Percentiles rank a stretch among this genome's conserved stretches.
These are phyloP conservation scores for Oncorhynchus masou DNA, from an alignment of 2,113 vertebrate species.

Conservation along the genomic window DNA sequence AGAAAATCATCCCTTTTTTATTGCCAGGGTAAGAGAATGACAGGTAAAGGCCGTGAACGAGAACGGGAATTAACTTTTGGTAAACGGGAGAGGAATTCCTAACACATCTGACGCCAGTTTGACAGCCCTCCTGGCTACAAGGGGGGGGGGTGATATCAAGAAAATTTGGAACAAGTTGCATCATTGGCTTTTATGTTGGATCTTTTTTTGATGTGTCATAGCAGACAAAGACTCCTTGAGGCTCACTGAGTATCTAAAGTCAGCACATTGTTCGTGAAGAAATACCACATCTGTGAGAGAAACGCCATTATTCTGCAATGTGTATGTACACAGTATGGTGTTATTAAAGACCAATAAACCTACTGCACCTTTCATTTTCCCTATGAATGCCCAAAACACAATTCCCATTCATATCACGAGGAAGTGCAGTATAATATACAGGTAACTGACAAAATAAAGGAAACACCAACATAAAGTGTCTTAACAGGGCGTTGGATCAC, in stretches of 20 bases:
- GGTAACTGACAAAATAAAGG: no score
- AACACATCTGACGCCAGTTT: slow-evolving; percentile 63
- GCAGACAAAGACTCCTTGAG: neutral
- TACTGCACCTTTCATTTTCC: no score
- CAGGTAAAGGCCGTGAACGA: slow-evolving; percentile 51
- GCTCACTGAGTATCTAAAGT: neutral
- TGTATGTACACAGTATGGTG: no score
- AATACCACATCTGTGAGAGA: no score
- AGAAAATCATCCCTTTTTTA: slow-evolving; percentile 12
- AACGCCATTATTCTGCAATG: no score
- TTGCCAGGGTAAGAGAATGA: slow-evolving; percentile 45
- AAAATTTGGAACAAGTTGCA: slow-evolving; percentile 48
- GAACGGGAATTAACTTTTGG: slow-evolving; percentile 62
- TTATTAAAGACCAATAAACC: no score
- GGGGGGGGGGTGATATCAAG: slow-evolving; percentile 6
- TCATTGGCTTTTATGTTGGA: slow-evolving; percentile 46
- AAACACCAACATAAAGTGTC: no score
- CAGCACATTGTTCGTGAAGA: no score
- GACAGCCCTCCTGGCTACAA: slow-evolving; percentile 59
- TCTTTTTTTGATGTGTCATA: slow-evolving; percentile 40
- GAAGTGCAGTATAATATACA: no score
- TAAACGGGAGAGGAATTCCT: slow-evolving; percentile 49
- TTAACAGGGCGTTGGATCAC: no score
- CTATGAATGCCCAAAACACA: no score
- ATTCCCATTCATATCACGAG: no score